These are phyloP conservation scores for Branchellion lobata DNA, from an alignment of 2,888 invertebrate genomes.

Conservation along the genomic window DNA sequence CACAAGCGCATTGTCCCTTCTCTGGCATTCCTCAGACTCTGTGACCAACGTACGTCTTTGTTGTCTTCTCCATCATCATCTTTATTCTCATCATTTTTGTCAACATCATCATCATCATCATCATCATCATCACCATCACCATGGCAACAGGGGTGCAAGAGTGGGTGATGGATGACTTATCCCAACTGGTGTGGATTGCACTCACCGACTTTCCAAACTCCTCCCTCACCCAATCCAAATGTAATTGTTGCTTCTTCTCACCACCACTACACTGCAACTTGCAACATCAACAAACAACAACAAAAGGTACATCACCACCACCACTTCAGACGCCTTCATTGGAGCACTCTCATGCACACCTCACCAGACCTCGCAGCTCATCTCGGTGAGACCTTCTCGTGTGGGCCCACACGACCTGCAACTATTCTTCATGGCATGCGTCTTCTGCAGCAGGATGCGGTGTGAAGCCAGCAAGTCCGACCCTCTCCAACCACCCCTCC, in stretches of 20 bases:
- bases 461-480: conserved; percentile 53
- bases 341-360: too few species aligned
- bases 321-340: neutral
- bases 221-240: too few species aligned
- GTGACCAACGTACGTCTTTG: neutral
- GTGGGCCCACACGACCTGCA: too few species aligned
- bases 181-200: neutral
- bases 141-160: neutral
- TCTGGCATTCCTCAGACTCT: neutral
- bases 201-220: neutral
- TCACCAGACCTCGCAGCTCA: conserved; percentile 64
- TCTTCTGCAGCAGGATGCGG: conserved; percentile 56
- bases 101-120: too few species aligned
- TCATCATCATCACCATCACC: too few species aligned
- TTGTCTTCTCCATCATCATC: neutral
- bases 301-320: neutral
- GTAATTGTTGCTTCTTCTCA: too few species aligned
- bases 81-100: too few species aligned
- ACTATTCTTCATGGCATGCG: conserved; percentile 74
- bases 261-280: neutral
- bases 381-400: too few species aligned
- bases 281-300: neutral
- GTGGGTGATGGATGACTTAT: conserved; percentile 1
- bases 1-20: neutral
- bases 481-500: conserved; percentile 55